Evolutionary conservation across 2,888 invertebrate species (phyloP).

Genomic region (Aelia acuminata): DNA sequence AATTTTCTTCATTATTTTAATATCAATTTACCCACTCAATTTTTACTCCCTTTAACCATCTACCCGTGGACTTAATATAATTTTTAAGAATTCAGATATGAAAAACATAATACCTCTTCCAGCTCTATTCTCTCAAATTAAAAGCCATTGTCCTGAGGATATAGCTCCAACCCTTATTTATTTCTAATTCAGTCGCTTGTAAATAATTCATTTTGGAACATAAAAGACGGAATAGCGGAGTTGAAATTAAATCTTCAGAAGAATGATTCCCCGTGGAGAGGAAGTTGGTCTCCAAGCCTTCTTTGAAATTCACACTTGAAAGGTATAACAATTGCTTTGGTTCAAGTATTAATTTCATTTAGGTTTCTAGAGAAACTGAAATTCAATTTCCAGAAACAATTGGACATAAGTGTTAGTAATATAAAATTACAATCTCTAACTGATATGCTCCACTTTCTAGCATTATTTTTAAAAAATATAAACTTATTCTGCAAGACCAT

Average conservation of each 20-base stretch:
- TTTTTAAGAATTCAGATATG: neutral
- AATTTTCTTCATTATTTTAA: too few species aligned
- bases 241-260: neutral
- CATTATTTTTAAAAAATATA: too few species aligned
- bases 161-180: neutral
- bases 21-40: too few species aligned
- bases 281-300: neutral
- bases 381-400: too few species aligned
- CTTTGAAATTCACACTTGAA: neutral
- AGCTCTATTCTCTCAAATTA: neutral
- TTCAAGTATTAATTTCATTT: neutral
- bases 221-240: neutral
- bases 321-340: neutral
- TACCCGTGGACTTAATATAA: too few species aligned
- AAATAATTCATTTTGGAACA: constrained; percentile 22
- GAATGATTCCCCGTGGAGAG: neutral
- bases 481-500: too few species aligned
- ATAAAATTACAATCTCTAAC: too few species aligned
- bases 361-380: too few species aligned
- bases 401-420: too few species aligned
- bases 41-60: too few species aligned
- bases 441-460: too few species aligned
- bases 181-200: constrained; percentile 28
- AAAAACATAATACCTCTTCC: neutral
- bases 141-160: neutral